phyloP scores from a whole-genome alignment of 2,113 vertebrate genomes.

The Seriola aureovittata region DNA sequence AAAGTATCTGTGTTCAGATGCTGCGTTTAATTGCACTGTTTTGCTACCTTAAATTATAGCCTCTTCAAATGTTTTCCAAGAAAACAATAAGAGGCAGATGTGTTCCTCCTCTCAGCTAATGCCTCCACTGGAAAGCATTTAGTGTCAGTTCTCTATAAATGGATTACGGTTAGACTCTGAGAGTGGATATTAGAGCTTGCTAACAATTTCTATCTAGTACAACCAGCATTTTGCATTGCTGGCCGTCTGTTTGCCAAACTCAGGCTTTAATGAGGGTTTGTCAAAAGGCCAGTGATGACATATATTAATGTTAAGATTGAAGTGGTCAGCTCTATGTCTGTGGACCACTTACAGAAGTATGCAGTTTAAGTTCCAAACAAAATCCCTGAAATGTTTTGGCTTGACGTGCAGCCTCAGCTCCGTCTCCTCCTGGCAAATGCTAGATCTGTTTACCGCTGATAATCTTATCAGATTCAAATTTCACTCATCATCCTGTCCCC shows the following conservation, averaged over 20 bases:
- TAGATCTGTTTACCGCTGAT: slow-evolving; percentile 65
- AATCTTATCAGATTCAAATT: slow-evolving; percentile 69
- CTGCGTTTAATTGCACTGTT: slow-evolving; percentile 44
- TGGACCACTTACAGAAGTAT: too few relatives aligned
- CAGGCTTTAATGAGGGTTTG: slow-evolving; percentile 9
- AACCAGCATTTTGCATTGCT: not conserved
- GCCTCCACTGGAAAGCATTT: slow-evolving; percentile 37
- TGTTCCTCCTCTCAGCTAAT: slow-evolving; percentile 42
- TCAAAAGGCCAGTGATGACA: slow-evolving; percentile 9
- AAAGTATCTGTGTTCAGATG: slow-evolving; percentile 10
- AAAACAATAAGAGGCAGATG: slow-evolving; percentile 42
- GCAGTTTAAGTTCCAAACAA: slow-evolving; percentile 3
- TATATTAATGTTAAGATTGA: not conserved
- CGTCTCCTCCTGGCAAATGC: slow-evolving; percentile 39
- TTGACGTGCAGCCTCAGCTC: slow-evolving; percentile 13
- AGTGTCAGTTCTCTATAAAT: slow-evolving; percentile 48
- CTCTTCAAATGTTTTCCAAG: slow-evolving; percentile 35
- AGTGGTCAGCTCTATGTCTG: not conserved
- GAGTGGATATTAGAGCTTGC: slow-evolving; percentile 15
- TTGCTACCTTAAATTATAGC: slow-evolving; percentile 44
- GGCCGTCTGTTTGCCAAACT: slow-evolving; percentile 17
- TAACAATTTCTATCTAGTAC: slow-evolving; percentile 6
- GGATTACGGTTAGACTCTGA: slow-evolving; percentile 28
- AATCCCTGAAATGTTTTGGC: slow-evolving; percentile 20
- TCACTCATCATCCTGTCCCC: slow-evolving; percentile 46